phyloP scores from a whole-genome alignment of 1,140 invertebrate species.

The Aphidius gifuensis region DNA sequence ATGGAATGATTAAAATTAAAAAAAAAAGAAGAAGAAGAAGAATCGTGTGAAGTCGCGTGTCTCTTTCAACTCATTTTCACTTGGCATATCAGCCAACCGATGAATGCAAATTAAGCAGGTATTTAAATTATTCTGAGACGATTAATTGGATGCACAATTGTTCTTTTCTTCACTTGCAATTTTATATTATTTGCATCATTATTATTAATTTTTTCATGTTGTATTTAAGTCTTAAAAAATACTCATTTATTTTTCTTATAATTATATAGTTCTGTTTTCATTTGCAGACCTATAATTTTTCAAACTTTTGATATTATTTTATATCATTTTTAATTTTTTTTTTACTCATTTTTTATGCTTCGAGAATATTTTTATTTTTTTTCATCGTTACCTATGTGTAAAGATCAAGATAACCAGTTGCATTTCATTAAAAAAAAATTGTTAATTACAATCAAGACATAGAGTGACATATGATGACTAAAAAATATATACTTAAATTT shows the following conservation, averaged over 20 bases:
- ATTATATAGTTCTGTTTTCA: conserved; percentile 7
- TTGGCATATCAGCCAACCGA: too few relatives aligned
- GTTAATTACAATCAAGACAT: conserved; percentile 34
- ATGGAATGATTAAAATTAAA: too few relatives aligned
- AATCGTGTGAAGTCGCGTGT: too few relatives aligned
- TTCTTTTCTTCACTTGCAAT: conserved; percentile 9
- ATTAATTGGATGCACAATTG: too few relatives aligned
- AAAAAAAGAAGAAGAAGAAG: too few relatives aligned
- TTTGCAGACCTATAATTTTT: background rate
- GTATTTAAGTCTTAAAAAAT: too few relatives aligned
- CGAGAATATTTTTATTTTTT: conserved; percentile 7
- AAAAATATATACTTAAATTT: background rate
- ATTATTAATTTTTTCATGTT: background rate
- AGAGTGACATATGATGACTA: conserved; percentile 34
- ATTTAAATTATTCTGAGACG: too few relatives aligned
- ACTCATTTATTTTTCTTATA: too few relatives aligned
- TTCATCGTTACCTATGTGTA: conserved; percentile 21
- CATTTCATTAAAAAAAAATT: conserved; percentile 37
- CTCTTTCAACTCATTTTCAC: too few relatives aligned
- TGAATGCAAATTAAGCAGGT: too few relatives aligned
- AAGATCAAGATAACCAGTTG: conserved; percentile 37
- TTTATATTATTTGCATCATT: background rate
- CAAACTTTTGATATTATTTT: background rate
- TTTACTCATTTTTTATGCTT: conserved; percentile 14
- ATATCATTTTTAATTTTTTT: background rate